phyloP scores from a whole-genome alignment of 2,888 invertebrate genomes.

The Trachelus iudaicus region DNA sequence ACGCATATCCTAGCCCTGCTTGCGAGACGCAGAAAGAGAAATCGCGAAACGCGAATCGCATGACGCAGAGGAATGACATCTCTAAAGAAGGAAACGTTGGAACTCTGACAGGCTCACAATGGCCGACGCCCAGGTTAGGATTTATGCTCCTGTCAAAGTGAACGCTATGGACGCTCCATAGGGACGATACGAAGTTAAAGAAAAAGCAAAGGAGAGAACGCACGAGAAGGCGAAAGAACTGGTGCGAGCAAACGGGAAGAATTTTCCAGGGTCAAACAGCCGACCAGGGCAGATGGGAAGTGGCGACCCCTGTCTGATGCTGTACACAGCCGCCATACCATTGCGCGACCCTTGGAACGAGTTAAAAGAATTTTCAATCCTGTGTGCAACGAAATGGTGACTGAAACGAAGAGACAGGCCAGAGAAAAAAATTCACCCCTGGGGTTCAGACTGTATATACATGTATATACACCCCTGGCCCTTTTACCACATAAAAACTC shows the following conservation, averaged over 20 bases:
- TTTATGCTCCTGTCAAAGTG: constrained; percentile 43
- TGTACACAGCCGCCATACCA: background rate
- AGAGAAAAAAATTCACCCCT: background rate
- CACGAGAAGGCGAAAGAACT: background rate
- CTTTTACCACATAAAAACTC: background rate
- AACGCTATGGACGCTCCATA: background rate
- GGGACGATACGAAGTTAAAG: constrained; percentile 19
- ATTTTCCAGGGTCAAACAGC: background rate
- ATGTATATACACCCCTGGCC: background rate
- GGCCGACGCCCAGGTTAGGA: constrained; percentile 37
- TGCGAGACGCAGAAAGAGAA: constrained; percentile 1
- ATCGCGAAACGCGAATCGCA: constrained; percentile 30
- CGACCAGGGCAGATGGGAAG: background rate
- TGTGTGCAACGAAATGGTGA: background rate
- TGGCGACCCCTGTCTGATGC: background rate
- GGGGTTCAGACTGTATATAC: background rate
- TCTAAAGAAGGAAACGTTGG: constrained; percentile 44
- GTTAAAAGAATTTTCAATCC: background rate
- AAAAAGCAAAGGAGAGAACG: background rate
- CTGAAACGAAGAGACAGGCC: background rate
- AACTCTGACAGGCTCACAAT: constrained; percentile 44
- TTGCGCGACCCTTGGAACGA: background rate
- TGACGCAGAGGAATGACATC: constrained; percentile 46
- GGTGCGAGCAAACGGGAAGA: background rate
- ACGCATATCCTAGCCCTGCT: background rate